Evolutionary conservation across 2,888 invertebrate species (phyloP), one percentile per base, ranked within the genome.

Genomic region (Arrhopalites spinosus): DNA sequence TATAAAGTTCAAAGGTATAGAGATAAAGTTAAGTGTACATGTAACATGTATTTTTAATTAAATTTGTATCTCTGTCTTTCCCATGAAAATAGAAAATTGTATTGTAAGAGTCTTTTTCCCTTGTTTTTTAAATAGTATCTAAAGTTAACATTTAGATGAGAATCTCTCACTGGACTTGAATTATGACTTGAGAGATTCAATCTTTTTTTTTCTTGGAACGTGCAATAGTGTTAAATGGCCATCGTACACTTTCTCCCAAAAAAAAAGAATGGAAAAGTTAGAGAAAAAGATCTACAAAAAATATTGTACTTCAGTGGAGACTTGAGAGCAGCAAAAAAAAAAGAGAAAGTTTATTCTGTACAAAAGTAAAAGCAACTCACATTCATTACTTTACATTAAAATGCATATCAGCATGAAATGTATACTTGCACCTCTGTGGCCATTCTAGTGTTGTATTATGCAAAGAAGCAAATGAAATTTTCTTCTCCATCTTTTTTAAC

Each of bases 391-490:
- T 63, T 63, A 63, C 29, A 59, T 59, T 13, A 59, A 25, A 59
- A 59, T 25, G 25, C 30, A 17, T 27, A 27, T 63, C 30, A 17
- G 29, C 13, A 7, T 63, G 29, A 17, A 8, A 17, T 20, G 15
- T 29, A 25, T 27, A 15, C 27, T 63, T n/a, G 11, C 63, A 63
- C 27, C 63, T 63, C 63, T 63, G 63, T 63, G 63, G 29, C 63
- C 25, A 20, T 63, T 29, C 29, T 15, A 20, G 23, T 68, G 25
- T 68, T 75, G 50, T 70, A 75, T 75, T 75, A 75, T 75, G 75
- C 64, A 75, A 50, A 63, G 53, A 70, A 75, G 45, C 50, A 75
- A 75, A 75, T 75, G 70, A 75, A 75, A 75, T 75, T 75, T 70
- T 69, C 69, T 50, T 36, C 69, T 68, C 68, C 53, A 43, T 59